Base-by-base conservation (phyloP, 2,113 vertebrate species). In the Ageneiosus marmoratus region DNA sequence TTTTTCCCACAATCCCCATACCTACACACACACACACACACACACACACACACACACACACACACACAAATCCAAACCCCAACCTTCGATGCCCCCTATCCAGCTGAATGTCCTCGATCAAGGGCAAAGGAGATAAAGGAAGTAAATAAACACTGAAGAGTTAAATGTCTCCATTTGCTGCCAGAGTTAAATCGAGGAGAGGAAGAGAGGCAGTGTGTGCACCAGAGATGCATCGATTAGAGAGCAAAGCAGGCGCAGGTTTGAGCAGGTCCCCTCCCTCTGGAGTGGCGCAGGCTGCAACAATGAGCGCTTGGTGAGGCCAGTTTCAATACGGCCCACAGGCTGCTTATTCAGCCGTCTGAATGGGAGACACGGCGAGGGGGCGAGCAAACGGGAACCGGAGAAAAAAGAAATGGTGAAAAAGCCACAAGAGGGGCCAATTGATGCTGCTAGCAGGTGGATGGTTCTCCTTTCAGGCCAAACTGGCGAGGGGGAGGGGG, bases 371-470 rank as follows among this genome's bases (percentile, higher is more conserved):
- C 83, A 70, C 86, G 72, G 72, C 32, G 74, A 79, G 84, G 80
- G 80, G 82, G 81, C 78, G 87, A 84, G 80, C 74, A 79, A 83
- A 76, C 65, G 79, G 77, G 74, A 80, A 69, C 78, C 46, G 62
- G 74, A 78, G 83, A 79, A 83, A 84, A 86, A 82, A 65, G 84
- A 83, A 84, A 81, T 82, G 85, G 81, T 78, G 84, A 85, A 88
- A 88, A 89, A 89, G 86, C 80, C 83, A 70, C 87, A 83, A 50
- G 84, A 89, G 88, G 85, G 87, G 87, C 89, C 89, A 89, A 89
- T 89, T 90, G 89, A 88, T 83, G 79, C 87, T 63, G 82, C 84
- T 86, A 88, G 89, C 89, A 90, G 89, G 89, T 90, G 89, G 89
- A 88, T 88, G 86, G 75, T 82, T 84, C 82, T 86, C 84, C 84